These are phyloP conservation scores for Urocolius indicus DNA, from an alignment of 2,113 vertebrate species.

Conservation along the genomic window DNA sequence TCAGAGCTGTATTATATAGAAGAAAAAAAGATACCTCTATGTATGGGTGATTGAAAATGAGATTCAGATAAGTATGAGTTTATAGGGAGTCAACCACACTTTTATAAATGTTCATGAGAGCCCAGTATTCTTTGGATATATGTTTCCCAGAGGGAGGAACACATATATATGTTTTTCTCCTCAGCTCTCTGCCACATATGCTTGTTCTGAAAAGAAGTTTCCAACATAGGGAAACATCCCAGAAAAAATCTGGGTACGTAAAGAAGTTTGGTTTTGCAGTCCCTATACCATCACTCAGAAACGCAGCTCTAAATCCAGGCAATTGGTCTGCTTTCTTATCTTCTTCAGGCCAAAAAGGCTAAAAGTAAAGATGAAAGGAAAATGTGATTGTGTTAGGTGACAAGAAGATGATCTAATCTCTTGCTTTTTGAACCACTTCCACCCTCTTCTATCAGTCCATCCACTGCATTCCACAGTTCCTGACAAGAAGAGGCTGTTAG, in stretches of 20 bases:
- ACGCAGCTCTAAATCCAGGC: conserved; percentile 43
- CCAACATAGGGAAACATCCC: conserved; percentile 25
- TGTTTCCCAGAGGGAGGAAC: background rate
- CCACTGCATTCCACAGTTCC: background rate
- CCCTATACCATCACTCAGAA: conserved; percentile 60
- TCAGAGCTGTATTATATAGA: background rate
- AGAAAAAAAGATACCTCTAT: background rate
- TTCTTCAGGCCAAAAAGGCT: conserved; percentile 52
- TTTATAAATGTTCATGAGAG: background rate
- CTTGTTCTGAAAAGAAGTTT: conserved; percentile 24
- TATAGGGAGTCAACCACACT: background rate
- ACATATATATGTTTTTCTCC: background rate
- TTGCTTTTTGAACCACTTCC: background rate
- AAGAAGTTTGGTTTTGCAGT: conserved; percentile 32
- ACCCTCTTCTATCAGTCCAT: conserved; percentile 2
- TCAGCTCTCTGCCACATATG: background rate
- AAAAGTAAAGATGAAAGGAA: conserved; percentile 41
- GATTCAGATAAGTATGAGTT: background rate
- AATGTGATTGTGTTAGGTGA: conserved; percentile 5
- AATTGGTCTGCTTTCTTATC: conserved; percentile 56
- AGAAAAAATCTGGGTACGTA: conserved; percentile 32
- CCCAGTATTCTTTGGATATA: background rate
- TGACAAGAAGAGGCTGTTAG: background rate
- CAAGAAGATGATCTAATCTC: conserved; percentile 42
- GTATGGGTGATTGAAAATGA: background rate